A percentile compares a stretch with the other conserved stretches of the same genome.
phyloP scores from a whole-genome alignment of 2,888 invertebrate species.

The Thereva nobilitata region DNA sequence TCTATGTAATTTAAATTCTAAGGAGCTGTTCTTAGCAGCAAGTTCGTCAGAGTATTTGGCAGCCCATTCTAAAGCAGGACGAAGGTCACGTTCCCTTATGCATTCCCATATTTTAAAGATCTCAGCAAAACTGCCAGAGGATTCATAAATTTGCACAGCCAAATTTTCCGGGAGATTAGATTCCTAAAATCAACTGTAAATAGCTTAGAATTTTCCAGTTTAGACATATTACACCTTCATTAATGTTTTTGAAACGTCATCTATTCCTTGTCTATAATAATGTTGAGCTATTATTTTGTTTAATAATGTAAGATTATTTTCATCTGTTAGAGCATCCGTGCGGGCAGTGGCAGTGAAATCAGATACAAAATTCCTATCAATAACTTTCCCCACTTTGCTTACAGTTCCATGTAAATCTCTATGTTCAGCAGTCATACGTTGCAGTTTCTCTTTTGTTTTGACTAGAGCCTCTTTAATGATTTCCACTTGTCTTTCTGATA shows the following conservation, averaged over 20 bases:
- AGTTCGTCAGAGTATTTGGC: conserved; percentile 74
- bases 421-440: conserved; percentile 83
- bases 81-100: conserved; percentile 77
- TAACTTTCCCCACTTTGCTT: conserved; percentile 94
- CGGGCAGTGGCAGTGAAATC: conserved; percentile 89
- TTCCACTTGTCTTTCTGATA: conserved; percentile 72
- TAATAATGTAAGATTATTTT: conserved; percentile 67
- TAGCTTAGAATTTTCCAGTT: background rate
- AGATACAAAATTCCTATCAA: conserved; percentile 91
- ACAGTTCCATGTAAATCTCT: conserved; percentile 73
- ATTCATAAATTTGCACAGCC: conserved; percentile 55
- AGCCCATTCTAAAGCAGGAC: conserved; percentile 88
- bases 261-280: conserved; percentile 91
- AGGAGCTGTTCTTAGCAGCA: conserved; percentile 67
- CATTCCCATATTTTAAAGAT: conserved; percentile 87
- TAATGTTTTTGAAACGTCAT: conserved; percentile 86
- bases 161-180: conserved; percentile 65
- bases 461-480: conserved; percentile 74
- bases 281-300: conserved; percentile 94
- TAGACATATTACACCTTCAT: conserved; percentile 44
- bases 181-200: conserved; percentile 61
- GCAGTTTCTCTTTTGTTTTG: conserved; percentile 80
- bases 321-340: conserved; percentile 72
- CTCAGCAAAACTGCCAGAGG: conserved; percentile 74
- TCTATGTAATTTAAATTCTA: conserved; percentile 82